phyloP scores from a whole-genome alignment of 2,888 invertebrate species.

The Orthonevra nobilis region DNA sequence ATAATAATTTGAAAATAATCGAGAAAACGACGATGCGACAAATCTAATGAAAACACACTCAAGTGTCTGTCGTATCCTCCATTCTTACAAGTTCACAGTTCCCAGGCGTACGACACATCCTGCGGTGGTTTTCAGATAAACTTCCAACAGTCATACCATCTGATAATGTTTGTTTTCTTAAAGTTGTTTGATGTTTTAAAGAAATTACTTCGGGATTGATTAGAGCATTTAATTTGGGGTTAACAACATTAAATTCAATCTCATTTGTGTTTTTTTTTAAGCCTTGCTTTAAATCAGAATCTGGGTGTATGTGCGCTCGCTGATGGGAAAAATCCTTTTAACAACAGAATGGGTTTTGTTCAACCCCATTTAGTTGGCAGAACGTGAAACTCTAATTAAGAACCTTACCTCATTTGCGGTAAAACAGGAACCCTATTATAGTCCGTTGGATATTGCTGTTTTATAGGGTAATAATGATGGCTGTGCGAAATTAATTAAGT shows the following conservation, averaged over 20 bases:
- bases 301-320: background rate
- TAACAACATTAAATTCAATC: constrained; percentile 2
- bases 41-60: constrained; percentile 9
- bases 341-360: constrained; percentile 47
- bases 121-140: constrained; percentile 6
- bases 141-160: constrained; percentile 19
- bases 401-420: constrained; percentile 61
- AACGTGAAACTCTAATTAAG: constrained; percentile 61
- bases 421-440: constrained; percentile 65
- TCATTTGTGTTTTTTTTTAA: constrained; percentile 14
- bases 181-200: constrained; percentile 36
- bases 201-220: constrained; percentile 36
- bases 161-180: constrained; percentile 8
- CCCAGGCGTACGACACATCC: constrained; percentile 9
- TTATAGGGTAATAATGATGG: constrained; percentile 65
- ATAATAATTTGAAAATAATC: too few species aligned
- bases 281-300: constrained; percentile 7
- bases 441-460: constrained; percentile 58
- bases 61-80: background rate
- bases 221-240: constrained; percentile 8
- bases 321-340: constrained; percentile 43
- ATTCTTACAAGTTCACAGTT: background rate
- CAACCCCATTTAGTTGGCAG: constrained; percentile 46
- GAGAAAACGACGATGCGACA: constrained; percentile 2
- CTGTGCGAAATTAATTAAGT: constrained; percentile 66